Evolutionary conservation across 2,113 vertebrate species (phyloP), one percentile per base, ranked within the genome.

Genomic region (Seriola quinqueradiata): DNA sequence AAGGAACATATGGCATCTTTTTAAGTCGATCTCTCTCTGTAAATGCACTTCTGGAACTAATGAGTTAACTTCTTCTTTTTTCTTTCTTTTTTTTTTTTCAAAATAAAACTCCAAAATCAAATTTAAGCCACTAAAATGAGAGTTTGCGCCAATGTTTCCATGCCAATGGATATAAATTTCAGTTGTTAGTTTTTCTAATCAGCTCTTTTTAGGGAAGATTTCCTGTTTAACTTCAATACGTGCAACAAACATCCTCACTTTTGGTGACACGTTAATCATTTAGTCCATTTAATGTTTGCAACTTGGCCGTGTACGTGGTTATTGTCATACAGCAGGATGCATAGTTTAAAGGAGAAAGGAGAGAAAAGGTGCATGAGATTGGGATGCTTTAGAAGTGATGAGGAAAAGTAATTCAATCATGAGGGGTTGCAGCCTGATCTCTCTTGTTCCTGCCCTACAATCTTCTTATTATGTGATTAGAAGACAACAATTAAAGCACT

Each of bases 1-100:
- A 70, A 71, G 67, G 54, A 76, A 72, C 80, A 84, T 52, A 83
- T 75, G 82, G 69, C 48, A 34, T 75, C 55, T 72, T 85, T 80
- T 82, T 50, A 87, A 84, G 76, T 79, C 44, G 38, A 10, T 52
- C 66, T 77, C 59, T 77, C 23, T 34, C 3, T 42, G 32, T 59
- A 54, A 71, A 69, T 72, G 50, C 36, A 34, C 25, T 72, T 4
- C 21, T 44, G 36, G 54, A 80, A 57, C 21, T 7, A 21, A 70
- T 77, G 77, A 79, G 59, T 54, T 67, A 57, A 83, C 34, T 63
- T n/a, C 55, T 59, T n/a, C 52, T 82, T 28, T 28, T 73, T 72
- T 40, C 77, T 71, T 79, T 59, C 25, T 25, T 25, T 73, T 72
- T 40, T 80, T 71, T 79, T 40, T 55, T n/a, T 54, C 11, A 60